phyloP scores from a whole-genome alignment of 2,888 invertebrate species.

The Corbicula japonica region DNA sequence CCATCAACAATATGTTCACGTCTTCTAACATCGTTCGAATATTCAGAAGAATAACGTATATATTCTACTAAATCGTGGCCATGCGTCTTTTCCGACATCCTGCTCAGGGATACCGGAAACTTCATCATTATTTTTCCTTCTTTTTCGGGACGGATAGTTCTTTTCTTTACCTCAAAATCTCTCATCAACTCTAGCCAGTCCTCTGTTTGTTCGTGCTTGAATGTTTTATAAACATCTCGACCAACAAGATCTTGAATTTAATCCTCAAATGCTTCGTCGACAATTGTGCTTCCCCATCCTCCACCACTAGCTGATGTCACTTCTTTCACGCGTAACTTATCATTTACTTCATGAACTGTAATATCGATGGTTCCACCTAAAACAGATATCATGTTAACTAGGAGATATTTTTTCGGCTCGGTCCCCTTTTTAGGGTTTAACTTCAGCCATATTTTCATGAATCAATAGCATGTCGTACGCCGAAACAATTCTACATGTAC shows the following conservation, averaged over 20 bases:
- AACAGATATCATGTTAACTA: background rate
- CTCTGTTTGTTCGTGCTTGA: constrained; percentile 1
- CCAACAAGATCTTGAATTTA: constrained; percentile 25
- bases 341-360: constrained; percentile 29
- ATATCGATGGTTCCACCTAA: constrained; percentile 37
- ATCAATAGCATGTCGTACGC: too few species aligned
- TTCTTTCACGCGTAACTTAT: constrained; percentile 6
- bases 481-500: too few species aligned
- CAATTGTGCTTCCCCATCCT: constrained; percentile 33
- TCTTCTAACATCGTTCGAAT: constrained; percentile 1
- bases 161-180: constrained; percentile 28
- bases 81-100: background rate
- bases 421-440: background rate
- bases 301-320: constrained; percentile 35
- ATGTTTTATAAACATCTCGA: background rate
- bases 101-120: constrained; percentile 2
- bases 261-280: constrained; percentile 30
- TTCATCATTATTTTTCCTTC: background rate
- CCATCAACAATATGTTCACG: constrained; percentile 23
- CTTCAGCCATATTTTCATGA: background rate
- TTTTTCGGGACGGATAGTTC: background rate
- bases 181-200: constrained; percentile 24
- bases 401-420: background rate
- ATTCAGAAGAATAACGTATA: background rate
- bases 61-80: background rate